Conservation (phyloP, 64 coral and sea anemone genomes). For the Pocillopora damicornis region DNA sequence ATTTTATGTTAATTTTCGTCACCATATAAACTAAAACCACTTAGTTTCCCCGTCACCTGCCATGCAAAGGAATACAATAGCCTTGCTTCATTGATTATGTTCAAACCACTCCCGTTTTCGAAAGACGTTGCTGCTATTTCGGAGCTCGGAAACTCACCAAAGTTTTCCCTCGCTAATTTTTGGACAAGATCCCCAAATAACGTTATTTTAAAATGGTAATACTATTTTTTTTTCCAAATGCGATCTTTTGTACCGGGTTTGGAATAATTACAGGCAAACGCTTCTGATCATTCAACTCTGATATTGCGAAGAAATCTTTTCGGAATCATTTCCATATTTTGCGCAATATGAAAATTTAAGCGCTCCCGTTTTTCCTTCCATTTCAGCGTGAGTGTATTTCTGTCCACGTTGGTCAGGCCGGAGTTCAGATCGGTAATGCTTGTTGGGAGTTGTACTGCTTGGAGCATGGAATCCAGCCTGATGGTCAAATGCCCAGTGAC, state of each 20-base stretch:
- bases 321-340: not conserved
- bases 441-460: slow-evolving; percentile 43
- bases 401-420: slow-evolving; percentile 39
- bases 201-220: not conserved
- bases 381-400: slow-evolving; percentile 45
- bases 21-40: not conserved
- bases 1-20: slow-evolving; percentile 8
- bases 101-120: slow-evolving; percentile 19
- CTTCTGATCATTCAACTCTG: not conserved
- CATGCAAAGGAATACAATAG: not conserved
- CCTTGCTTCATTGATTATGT: not conserved
- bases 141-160: not conserved
- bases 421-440: slow-evolving; percentile 43
- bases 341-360: not conserved
- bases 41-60: not conserved
- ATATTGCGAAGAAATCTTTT: not conserved
- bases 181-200: too few relatives aligned
- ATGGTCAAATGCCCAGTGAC: slow-evolving; percentile 38
- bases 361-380: not conserved
- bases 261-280: not conserved
- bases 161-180: not conserved
- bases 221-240: not conserved
- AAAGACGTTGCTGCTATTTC: slow-evolving; percentile 23
- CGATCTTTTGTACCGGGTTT: not conserved
- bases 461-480: slow-evolving; percentile 44